Evolutionary conservation across 1,140 invertebrate genomes (phyloP), one percentile per base, ranked within the genome.

Genomic region (Orius insidiosus): DNA sequence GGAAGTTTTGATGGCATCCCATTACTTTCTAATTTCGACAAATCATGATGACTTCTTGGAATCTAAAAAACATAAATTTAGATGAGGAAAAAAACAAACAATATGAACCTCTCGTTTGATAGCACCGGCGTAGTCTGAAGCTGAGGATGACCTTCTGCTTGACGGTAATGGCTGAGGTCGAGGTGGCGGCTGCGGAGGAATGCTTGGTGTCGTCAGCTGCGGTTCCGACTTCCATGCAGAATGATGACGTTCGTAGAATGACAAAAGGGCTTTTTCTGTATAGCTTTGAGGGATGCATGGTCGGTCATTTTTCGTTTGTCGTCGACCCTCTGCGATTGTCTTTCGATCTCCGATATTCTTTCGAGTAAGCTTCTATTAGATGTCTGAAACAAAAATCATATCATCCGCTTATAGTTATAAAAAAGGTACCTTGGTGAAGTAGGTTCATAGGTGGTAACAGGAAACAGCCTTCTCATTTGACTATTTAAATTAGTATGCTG

Each of bases 261-360:
- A 84, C 16, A 86, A 63, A 1, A 90, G 62, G 0, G 85, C 85
- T 87, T 83, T 60, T 89, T 86, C 55, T 88, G 85, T 24, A 87
- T 80, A 0, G 80, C 82, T 60, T 88, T 89, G 1, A 89, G 58
- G 0, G 84, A 80, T 2, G 79, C 59, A 32, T 52, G 53, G 48
- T 70, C 69, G 0, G 64, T 59, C 9, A 67, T 60, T 39, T 58
- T 52, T 37, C 58, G n/a, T n/a, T n/a, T 67, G 14, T 45, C 46
- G 32, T 62, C 58, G 5, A 16, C 41, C 13, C 45, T 43, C 18
- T 39, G 47, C 7, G n/a, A n/a, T n/a, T 65, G 68, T 36, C 63
- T 65, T 60, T 85, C 82, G 9, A 85, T 61, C 57, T 83, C 78
- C 53, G 68, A 75, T 45, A 85, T 80, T 45, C 80, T 61, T 54